Conservation (phyloP, 2,797 vertebrate species). For the Babyrousa celebensis region DNA sequence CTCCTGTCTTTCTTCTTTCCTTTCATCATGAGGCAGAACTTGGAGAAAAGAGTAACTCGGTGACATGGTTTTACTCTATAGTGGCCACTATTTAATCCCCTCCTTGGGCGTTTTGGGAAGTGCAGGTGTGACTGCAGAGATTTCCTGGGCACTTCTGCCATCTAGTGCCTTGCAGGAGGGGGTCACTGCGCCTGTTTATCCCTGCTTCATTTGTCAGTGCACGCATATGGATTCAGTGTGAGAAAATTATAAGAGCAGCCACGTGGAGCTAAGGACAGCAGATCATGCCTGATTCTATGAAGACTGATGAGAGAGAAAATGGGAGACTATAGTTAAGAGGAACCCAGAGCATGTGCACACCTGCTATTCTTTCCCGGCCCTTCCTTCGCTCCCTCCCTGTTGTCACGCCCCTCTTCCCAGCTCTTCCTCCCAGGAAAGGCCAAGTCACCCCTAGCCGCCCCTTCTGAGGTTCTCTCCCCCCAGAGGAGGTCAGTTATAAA, state of each 20-base stretch:
- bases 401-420: neutral
- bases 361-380: neutral
- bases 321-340: neutral
- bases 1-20: too few species aligned
- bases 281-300: neutral
- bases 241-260: neutral
- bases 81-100: neutral
- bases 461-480: neutral
- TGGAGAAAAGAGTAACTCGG: neutral
- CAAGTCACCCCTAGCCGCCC: neutral
- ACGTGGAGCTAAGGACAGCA: neutral
- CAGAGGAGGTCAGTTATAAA: too few species aligned
- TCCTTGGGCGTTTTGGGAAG: neutral
- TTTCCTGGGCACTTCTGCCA: conserved; percentile 52
- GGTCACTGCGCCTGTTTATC: neutral
- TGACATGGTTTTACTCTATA: neutral
- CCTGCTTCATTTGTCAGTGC: neutral
- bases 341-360: neutral
- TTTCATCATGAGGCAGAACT: neutral
- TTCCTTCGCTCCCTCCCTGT: neutral
- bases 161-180: conserved; percentile 39
- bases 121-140: neutral
- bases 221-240: neutral
- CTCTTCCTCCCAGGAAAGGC: neutral
- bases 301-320: neutral